A percentile compares a stretch with the other conserved stretches of the same genome.
Evolutionary conservation across 2,797 vertebrate species (phyloP).

Genomic region (Schizopygopsis pylzovi): DNA sequence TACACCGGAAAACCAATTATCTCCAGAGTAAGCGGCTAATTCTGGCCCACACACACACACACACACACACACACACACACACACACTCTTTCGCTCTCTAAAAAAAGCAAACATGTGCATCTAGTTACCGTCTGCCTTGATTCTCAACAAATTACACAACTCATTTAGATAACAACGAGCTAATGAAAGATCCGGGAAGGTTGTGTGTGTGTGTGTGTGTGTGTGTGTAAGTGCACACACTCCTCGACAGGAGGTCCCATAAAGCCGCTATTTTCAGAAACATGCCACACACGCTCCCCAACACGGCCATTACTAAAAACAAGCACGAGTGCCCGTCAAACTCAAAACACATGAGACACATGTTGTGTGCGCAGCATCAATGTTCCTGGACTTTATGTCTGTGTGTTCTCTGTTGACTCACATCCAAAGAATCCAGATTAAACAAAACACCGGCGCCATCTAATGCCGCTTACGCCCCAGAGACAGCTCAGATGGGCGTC

Average conservation of each 20-base stretch:
- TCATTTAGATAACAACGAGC: constrained; percentile 55
- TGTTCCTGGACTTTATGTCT: not conserved
- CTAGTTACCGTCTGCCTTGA: constrained; percentile 34
- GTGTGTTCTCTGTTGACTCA: constrained; percentile 7
- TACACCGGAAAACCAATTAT: constrained; percentile 37
- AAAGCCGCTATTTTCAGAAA: constrained; percentile 57
- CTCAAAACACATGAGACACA: constrained; percentile 17
- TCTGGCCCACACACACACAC: not conserved
- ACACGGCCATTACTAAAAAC: constrained; percentile 33
- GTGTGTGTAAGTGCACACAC: not conserved
- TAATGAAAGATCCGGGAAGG: not conserved
- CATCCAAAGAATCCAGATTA: constrained; percentile 11
- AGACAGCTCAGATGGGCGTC: not conserved
- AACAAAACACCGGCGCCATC: not conserved
- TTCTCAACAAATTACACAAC: constrained; percentile 48
- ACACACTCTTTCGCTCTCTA: not conserved
- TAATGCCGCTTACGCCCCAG: not conserved
- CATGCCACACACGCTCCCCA: constrained; percentile 45
- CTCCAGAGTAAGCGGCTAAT: not conserved
- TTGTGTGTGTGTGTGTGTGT: not conserved
- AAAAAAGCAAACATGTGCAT: constrained; percentile 1
- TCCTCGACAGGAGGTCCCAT: constrained; percentile 34
- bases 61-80: not conserved
- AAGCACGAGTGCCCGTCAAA: constrained; percentile 25
- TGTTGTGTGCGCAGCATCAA: not conserved